A percentile compares a stretch with the other conserved stretches of the same genome.
Conservation (phyloP, 2,797 vertebrate genomes). For the Buphagus erythrorhynchus region DNA sequence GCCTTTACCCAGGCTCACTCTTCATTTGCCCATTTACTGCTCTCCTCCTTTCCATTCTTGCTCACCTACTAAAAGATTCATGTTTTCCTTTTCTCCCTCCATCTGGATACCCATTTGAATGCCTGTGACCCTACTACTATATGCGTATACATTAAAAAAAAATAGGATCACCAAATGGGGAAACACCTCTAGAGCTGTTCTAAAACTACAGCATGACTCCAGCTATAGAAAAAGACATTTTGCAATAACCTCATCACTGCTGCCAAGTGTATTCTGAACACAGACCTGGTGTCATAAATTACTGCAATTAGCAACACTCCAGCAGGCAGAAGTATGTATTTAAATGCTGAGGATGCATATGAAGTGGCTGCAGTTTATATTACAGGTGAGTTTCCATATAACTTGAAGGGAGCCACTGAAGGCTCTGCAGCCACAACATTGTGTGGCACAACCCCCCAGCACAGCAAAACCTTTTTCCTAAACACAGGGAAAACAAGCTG, state of each 20-base stretch:
- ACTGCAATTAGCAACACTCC: background rate
- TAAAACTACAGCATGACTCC: background rate
- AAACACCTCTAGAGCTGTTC: background rate
- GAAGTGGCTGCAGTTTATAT: constrained; percentile 13
- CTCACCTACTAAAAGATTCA: background rate
- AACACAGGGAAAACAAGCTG: background rate
- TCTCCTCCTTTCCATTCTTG: background rate
- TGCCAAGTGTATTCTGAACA: background rate
- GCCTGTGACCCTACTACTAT: accelerated
- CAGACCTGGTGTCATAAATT: background rate
- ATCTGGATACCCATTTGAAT: background rate
- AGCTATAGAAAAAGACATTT: background rate
- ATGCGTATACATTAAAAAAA: background rate
- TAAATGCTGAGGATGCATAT: background rate
- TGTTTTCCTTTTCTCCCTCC: background rate
- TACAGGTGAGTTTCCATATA: background rate
- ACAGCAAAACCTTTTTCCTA: background rate
- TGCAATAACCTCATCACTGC: background rate
- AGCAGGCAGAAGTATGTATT: background rate
- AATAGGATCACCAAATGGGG: background rate
- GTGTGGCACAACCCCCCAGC: background rate
- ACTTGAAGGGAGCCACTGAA: background rate
- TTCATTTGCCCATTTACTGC: background rate
- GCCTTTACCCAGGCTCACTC: background rate
- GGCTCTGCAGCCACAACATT: background rate